phyloP scores from a whole-genome alignment of 2,797 vertebrate species.

The Remorina albescens region DNA sequence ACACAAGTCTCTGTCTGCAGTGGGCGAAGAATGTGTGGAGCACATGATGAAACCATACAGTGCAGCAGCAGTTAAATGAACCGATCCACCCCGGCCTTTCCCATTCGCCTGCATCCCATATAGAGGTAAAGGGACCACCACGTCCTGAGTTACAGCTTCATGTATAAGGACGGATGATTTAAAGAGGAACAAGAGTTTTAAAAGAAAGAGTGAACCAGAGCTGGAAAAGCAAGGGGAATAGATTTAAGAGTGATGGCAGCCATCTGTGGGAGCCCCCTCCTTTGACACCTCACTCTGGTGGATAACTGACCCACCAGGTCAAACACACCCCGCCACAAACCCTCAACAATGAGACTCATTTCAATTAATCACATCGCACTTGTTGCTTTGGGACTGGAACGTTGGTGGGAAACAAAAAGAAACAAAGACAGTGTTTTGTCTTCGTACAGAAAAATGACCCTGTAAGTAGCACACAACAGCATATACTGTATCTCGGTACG shows the following conservation, averaged over 20 bases:
- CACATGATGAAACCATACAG: conserved; percentile 67
- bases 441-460: conserved; percentile 41
- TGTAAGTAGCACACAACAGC: conserved; percentile 14
- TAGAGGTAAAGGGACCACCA: conserved; percentile 61
- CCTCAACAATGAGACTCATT: conserved; percentile 51
- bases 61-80: conserved; percentile 66
- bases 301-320: conserved; percentile 44
- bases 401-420: conserved; percentile 40
- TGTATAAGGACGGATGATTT: conserved; percentile 32
- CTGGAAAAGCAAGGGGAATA: background rate
- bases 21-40: conserved; percentile 39
- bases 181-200: conserved; percentile 14
- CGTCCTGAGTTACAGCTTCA: conserved; percentile 22
- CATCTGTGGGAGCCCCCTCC: conserved; percentile 62
- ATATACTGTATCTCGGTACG: conserved; percentile 4
- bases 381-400: conserved; percentile 49
- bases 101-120: conserved; percentile 47
- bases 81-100: conserved; percentile 38
- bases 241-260: conserved; percentile 41
- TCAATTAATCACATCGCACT: conserved; percentile 55
- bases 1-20: conserved; percentile 25
- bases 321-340: conserved; percentile 53
- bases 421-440: conserved; percentile 20
- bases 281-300: conserved; percentile 52
- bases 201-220: conserved; percentile 10